Percentiles rank a stretch among this genome's conserved stretches.
phyloP scores from a whole-genome alignment of 2,888 invertebrate species.

The Tinea pellionella region DNA sequence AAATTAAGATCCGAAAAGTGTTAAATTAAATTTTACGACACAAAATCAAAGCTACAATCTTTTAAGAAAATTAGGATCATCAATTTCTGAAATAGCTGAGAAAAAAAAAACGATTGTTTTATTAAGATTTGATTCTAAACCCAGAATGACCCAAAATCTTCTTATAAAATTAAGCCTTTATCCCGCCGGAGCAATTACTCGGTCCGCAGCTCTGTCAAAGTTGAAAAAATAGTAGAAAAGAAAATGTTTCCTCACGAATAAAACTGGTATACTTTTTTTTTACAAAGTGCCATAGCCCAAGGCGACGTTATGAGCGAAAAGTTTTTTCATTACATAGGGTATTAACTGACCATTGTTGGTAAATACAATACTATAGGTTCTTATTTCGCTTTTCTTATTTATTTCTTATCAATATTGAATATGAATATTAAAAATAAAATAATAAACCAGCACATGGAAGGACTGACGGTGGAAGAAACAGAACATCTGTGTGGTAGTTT shows the following conservation, averaged over 20 bases:
- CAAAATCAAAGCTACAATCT: too few species aligned
- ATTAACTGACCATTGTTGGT: constrained; percentile 10
- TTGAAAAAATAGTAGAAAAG: neutral
- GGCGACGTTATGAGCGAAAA: constrained; percentile 4
- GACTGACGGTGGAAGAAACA: too few species aligned
- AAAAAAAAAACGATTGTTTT: neutral
- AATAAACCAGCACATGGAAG: too few species aligned
- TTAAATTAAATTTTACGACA: too few species aligned
- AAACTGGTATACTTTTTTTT: constrained; percentile 9
- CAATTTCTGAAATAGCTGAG: neutral
- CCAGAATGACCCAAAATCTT: neutral
- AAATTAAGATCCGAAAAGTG: too few species aligned
- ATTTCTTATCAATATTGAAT: too few species aligned
- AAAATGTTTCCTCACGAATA: neutral
- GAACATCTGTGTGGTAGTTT: too few species aligned
- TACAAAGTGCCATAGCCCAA: constrained; percentile 4
- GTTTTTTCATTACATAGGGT: constrained; percentile 10
- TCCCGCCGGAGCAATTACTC: neutral
- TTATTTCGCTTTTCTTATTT: too few species aligned
- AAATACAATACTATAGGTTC: neutral
- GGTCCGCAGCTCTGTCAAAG: neutral
- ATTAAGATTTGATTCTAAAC: neutral
- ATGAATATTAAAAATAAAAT: too few species aligned
- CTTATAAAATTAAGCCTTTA: constrained; percentile 1
- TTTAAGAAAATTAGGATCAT: neutral